Conservation (phyloP, 1,140 invertebrate species). For the Arctopsyche grandis region DNA sequence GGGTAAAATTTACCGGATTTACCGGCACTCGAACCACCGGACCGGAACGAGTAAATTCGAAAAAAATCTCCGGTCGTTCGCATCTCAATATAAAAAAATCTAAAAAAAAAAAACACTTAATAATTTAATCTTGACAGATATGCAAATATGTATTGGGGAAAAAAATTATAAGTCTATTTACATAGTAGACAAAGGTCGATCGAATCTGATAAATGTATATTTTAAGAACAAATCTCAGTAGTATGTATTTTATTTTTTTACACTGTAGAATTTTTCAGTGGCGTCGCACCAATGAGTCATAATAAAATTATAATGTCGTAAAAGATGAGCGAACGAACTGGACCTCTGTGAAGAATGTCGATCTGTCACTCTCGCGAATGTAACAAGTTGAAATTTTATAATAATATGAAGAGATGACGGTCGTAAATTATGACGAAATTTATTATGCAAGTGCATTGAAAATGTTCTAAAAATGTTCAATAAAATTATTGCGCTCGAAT, state of each 20-base stretch:
- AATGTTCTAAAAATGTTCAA: constrained; percentile 27
- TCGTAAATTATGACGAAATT: constrained; percentile 19
- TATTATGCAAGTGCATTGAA: not conserved
- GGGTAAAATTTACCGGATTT: not conserved
- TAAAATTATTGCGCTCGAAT: constrained; percentile 45
- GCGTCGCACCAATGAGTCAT: not conserved
- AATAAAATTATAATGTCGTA: not conserved
- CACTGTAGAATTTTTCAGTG: not conserved
- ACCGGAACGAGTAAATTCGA: not conserved
- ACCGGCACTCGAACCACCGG: not conserved
- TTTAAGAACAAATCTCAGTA: not conserved
- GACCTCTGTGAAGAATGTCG: not conserved
- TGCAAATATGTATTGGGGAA: constrained; percentile 5
- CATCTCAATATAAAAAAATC: not conserved
- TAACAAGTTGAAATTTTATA: not conserved
- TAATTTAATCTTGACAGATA: constrained; percentile 21
- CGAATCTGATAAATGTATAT: not conserved
- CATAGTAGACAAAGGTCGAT: not conserved
- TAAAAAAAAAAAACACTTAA: not conserved
- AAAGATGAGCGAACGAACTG: not conserved
- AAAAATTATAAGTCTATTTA: not conserved
- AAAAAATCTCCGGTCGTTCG: not conserved
- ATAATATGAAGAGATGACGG: not conserved
- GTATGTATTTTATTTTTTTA: not conserved
- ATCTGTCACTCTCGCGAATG: not conserved